A percentile compares a stretch with the other conserved stretches of the same genome.
phyloP scores from a whole-genome alignment of 2,888 invertebrate genomes.

The Yponomeuta sedellus region DNA sequence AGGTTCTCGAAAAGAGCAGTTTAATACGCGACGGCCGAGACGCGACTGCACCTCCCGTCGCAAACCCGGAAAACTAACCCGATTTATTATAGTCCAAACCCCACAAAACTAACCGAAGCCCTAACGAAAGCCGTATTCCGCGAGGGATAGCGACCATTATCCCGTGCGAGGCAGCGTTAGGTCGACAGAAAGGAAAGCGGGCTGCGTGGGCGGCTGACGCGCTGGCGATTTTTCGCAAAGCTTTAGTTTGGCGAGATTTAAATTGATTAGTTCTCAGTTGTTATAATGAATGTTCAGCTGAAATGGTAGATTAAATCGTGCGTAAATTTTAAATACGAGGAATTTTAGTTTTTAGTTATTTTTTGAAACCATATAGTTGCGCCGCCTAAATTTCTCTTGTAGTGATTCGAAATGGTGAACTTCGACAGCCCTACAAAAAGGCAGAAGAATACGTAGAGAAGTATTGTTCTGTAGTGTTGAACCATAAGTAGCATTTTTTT shows the following conservation, averaged over 20 bases:
- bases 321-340: neutral
- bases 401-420: too few relatives aligned
- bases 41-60: conserved; percentile 33
- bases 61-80: conserved; percentile 60
- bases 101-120: conserved; percentile 28
- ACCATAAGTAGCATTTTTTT: too few relatives aligned
- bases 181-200: conserved; percentile 10
- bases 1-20: conserved; percentile 1
- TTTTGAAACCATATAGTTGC: too few relatives aligned
- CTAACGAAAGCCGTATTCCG: conserved; percentile 29
- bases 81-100: conserved; percentile 58
- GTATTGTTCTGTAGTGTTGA: too few relatives aligned
- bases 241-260: neutral
- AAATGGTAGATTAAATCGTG: neutral
- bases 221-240: conserved; percentile 7
- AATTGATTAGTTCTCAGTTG: conserved; percentile 8
- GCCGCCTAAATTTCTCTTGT: too few relatives aligned
- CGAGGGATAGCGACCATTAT: conserved; percentile 28
- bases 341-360: too few relatives aligned
- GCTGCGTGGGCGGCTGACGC: conserved; percentile 9
- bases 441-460: too few relatives aligned
- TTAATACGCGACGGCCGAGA: conserved; percentile 13
- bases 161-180: neutral
- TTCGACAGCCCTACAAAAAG: too few relatives aligned
- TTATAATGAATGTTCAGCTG: conserved; percentile 7